A percentile compares a stretch with the other conserved stretches of the same genome.
These are phyloP conservation scores for Baronia brevicornis DNA, from an alignment of 2,888 invertebrate species.

Conservation along the genomic window DNA sequence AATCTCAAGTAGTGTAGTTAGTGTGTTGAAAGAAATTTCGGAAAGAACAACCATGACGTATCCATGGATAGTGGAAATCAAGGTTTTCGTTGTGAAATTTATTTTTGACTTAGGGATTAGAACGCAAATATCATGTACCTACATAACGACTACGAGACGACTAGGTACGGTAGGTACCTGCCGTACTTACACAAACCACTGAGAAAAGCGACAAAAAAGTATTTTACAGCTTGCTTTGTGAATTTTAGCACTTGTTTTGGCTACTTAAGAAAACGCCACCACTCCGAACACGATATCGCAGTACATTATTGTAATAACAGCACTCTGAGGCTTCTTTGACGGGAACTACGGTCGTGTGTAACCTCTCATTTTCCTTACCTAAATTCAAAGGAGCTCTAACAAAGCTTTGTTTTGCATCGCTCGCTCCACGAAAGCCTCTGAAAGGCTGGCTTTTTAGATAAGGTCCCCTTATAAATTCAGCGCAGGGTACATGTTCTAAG, in stretches of 20 bases:
- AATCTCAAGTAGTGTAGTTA: no score
- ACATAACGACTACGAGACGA: no score
- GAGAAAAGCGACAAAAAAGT: no score
- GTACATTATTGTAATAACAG: conserved; percentile 71
- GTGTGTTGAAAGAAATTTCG: no score
- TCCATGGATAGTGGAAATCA: no score
- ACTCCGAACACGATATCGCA: conserved; percentile 56
- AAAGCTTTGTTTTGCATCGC: conserved; percentile 74
- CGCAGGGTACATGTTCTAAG: conserved; percentile 57
- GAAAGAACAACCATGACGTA: no score
- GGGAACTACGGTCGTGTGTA: conserved; percentile 53
- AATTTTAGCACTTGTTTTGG: conserved; percentile 8
- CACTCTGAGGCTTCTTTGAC: conserved; percentile 64
- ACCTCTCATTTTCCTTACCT: conserved; percentile 72
- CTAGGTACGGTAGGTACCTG: no score
- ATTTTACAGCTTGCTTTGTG: background rate
- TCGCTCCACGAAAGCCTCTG: conserved; percentile 58
- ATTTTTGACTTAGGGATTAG: no score
- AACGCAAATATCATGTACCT: no score
- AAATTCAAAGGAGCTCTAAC: conserved; percentile 72
- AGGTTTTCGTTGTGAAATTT: no score
- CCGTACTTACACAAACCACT: no score
- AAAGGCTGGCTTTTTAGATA: conserved; percentile 73
- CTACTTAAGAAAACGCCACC: conserved; percentile 29
- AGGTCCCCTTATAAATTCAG: conserved; percentile 68